Percentiles rank a stretch among this genome's conserved stretches.
phyloP scores from a whole-genome alignment of 2,888 invertebrate species.

The Troglohyphantes excavatus region DNA sequence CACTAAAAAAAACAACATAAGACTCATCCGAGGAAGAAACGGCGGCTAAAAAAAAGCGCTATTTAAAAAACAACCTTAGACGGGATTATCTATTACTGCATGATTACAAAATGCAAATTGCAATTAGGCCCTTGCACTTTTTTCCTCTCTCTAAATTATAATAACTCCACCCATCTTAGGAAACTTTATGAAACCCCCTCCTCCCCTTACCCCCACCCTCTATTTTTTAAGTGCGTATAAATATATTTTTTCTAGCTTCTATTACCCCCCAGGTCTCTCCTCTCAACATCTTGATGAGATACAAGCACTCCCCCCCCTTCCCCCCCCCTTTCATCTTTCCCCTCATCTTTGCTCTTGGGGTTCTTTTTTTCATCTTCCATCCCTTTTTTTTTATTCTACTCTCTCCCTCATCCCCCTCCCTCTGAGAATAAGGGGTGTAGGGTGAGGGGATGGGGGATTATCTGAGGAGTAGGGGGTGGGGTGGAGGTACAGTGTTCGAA shows the following conservation, averaged over 20 bases:
- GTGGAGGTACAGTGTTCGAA: background rate
- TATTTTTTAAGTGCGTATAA: slow-evolving; percentile 50
- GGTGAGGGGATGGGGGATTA: background rate
- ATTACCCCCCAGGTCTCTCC: slow-evolving; percentile 45
- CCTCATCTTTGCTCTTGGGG: slow-evolving; percentile 44
- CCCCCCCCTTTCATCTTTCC: background rate
- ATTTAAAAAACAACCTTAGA: slow-evolving; percentile 73
- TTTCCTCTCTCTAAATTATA: slow-evolving; percentile 66
- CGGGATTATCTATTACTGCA: slow-evolving; percentile 78
- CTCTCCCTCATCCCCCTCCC: slow-evolving; percentile 2
- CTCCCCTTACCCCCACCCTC: background rate
- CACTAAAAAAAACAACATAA: slow-evolving; percentile 10
- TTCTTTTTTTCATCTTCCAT: too few relatives aligned
- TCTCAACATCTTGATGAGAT: slow-evolving; percentile 74
- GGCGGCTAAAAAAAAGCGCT: slow-evolving; percentile 53
- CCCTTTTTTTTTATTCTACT: background rate
- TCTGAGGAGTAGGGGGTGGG: background rate
- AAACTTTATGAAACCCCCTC: slow-evolving; percentile 61
- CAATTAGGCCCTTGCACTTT: slow-evolving; percentile 68
- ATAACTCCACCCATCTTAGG: slow-evolving; percentile 69
- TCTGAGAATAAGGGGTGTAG: background rate
- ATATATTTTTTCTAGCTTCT: slow-evolving; percentile 68
- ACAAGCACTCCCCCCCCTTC: slow-evolving; percentile 31
- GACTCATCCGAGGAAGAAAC: slow-evolving; percentile 33
- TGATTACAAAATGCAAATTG: slow-evolving; percentile 79